These are phyloP conservation scores for Gobio gobio DNA, from an alignment of 2,113 vertebrate genomes.

Conservation along the genomic window DNA sequence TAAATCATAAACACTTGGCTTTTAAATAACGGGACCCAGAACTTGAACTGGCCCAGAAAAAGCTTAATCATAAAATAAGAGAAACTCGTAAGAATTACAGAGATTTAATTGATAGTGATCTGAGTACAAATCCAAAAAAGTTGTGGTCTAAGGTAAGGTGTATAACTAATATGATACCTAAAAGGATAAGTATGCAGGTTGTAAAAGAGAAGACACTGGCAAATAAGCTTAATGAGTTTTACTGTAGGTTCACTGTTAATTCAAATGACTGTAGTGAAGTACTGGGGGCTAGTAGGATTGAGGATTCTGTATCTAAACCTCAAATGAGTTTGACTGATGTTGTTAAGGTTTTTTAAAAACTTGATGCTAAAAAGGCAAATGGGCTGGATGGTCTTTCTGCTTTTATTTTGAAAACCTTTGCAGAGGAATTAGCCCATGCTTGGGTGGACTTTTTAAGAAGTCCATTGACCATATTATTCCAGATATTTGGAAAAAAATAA, in stretches of 20 bases:
- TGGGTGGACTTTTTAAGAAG: background rate
- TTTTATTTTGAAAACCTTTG: background rate
- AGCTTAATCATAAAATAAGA: too few species aligned
- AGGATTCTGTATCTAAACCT: background rate
- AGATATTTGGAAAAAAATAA: too few species aligned
- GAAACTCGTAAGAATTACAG: too few species aligned
- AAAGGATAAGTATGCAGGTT: background rate
- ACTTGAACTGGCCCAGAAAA: too few species aligned
- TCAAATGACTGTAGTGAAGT: background rate
- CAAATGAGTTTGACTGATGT: background rate
- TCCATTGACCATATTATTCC: too few species aligned
- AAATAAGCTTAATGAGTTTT: background rate
- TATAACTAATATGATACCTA: background rate
- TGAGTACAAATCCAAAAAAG: background rate
- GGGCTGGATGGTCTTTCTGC: background rate
- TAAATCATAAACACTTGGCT: too few species aligned
- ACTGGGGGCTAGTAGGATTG: background rate
- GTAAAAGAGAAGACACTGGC: background rate
- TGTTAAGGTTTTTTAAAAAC: background rate
- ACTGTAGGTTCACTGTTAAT: too few species aligned
- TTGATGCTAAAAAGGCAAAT: background rate
- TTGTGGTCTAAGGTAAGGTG: background rate
- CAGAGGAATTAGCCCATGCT: background rate
- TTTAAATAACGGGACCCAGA: too few species aligned
- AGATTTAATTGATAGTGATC: background rate